phyloP scores from a whole-genome alignment of 2,888 invertebrate genomes.

The Scaptomyza tumidula region DNA sequence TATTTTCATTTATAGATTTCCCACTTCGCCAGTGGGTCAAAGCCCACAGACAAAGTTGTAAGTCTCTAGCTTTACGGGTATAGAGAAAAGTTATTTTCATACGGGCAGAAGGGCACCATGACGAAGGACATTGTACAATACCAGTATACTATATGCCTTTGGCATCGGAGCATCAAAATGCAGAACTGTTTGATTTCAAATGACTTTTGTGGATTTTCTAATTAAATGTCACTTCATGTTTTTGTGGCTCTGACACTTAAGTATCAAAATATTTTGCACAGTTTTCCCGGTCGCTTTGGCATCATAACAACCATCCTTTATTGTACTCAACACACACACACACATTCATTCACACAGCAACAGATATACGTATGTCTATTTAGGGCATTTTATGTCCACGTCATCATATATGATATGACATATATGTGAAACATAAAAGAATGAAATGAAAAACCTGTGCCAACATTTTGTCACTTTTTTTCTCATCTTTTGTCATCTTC shows the following conservation, averaged over 20 bases:
- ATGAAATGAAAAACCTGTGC: constrained; percentile 65
- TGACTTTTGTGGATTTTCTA: constrained; percentile 62
- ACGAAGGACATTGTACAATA: too few species aligned
- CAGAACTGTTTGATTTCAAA: constrained; percentile 22
- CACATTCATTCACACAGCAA: not conserved
- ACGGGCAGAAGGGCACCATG: too few species aligned
- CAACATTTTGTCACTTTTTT: constrained; percentile 75
- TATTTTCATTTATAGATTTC: too few species aligned
- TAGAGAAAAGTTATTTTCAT: too few species aligned
- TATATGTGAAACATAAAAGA: constrained; percentile 44
- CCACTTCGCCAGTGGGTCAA: too few species aligned
- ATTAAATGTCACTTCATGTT: constrained; percentile 73
- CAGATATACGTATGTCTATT: constrained; percentile 24
- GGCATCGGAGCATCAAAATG: not conserved
- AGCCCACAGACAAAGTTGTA: too few species aligned
- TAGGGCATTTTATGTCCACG: constrained; percentile 55
- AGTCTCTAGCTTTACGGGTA: too few species aligned
- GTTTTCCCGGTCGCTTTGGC: constrained; percentile 49
- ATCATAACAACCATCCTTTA: constrained; percentile 49
- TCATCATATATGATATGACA: constrained; percentile 48
- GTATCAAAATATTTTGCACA: constrained; percentile 63
- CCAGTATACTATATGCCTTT: too few species aligned
- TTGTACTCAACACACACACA: constrained; percentile 21
- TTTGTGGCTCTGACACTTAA: constrained; percentile 45
- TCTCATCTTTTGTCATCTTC: constrained; percentile 11